phyloP scores from a whole-genome alignment of 2,888 invertebrate species.

The Malthinus seriepunctatus region DNA sequence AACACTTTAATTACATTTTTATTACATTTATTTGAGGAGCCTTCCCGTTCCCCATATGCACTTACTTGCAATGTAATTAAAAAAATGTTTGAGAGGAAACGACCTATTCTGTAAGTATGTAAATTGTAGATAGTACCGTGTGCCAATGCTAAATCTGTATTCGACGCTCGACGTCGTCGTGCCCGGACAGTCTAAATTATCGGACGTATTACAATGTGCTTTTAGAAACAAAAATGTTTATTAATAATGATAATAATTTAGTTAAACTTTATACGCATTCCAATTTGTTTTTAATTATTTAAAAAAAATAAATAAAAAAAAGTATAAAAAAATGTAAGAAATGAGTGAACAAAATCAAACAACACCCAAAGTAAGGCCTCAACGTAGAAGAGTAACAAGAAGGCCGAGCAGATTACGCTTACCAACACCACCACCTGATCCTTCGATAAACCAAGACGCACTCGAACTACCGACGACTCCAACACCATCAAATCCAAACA shows the following conservation, averaged over 20 bases:
- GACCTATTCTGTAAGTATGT: slow-evolving; percentile 26
- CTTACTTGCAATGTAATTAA: slow-evolving; percentile 20
- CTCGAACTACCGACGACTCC: slow-evolving; percentile 14
- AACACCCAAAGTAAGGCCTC: slow-evolving; percentile 9
- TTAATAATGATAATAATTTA: not conserved
- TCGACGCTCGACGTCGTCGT: slow-evolving; percentile 38
- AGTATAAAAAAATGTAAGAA: slow-evolving; percentile 10
- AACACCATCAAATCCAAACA: slow-evolving; percentile 34
- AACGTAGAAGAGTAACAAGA: slow-evolving; percentile 30
- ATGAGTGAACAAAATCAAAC: slow-evolving; percentile 20
- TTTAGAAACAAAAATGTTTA: not conserved
- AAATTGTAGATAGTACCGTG: slow-evolving; percentile 41
- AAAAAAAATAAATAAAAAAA: slow-evolving; percentile 2
- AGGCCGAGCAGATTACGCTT: slow-evolving; percentile 44
- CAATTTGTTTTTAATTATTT: not conserved
- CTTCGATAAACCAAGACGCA: slow-evolving; percentile 33
- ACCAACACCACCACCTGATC: slow-evolving; percentile 57
- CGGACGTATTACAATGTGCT: slow-evolving; percentile 35
- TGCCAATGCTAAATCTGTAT: slow-evolving; percentile 47
- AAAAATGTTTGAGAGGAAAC: slow-evolving; percentile 18
- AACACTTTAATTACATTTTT: no score
- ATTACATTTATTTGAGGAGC: not conserved
- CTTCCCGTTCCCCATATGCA: not conserved
- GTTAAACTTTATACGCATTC: not conserved
- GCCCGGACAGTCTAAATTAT: slow-evolving; percentile 46